Base-by-base conservation (phyloP, 2,888 invertebrate genomes). In the Myopa testacea region DNA sequence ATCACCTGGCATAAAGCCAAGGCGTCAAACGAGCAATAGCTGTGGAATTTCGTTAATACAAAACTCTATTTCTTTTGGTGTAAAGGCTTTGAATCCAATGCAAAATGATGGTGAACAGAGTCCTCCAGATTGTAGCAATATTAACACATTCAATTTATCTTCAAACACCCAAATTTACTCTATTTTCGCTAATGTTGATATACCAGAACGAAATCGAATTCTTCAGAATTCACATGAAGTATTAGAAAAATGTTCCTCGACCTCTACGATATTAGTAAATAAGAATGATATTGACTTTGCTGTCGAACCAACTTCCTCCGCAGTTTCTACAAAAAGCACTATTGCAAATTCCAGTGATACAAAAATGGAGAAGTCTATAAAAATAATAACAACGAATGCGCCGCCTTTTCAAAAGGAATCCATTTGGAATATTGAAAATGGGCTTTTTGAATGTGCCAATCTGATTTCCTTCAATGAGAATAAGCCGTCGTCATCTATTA, bases 1-100 rank as follows among this genome's bases (percentile, higher is more conserved):
- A 90, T 96, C 95, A 55, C 96, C 96, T 0, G 96, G 96, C 6
- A 95, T 97, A 83, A 98, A 98, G 89, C 93, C 95, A 68, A 82
- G 88, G 82, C 84, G 88, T 52, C 90, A 91, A 81, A 89, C 91
- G 82, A 89, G 81, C 67, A 82, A 80, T 78, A 79, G 81, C 80
- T 79, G 81, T 79, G 79, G 77, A 81, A 80, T 79, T 77, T 78
- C 80, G 68, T 69, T 79, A 67, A 81, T 83, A 69, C 81, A 84
- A 79, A 81, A 82, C 69, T 81, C 85, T 76, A 71, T 84, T 73
- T 81, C 85, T 68, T 84, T 84, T 80, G 83, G 84, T 74, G 71
- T 78, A 55, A 79, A 84, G 74, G 73, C 81, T 16, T 37, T 52
- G 45, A 50, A 50, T 34, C 52, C 19, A 71, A 70, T 71, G 62